These are phyloP conservation scores for Alligator mississippiensis DNA, from an alignment of 2,113 vertebrate genomes.

Conservation along the genomic window DNA sequence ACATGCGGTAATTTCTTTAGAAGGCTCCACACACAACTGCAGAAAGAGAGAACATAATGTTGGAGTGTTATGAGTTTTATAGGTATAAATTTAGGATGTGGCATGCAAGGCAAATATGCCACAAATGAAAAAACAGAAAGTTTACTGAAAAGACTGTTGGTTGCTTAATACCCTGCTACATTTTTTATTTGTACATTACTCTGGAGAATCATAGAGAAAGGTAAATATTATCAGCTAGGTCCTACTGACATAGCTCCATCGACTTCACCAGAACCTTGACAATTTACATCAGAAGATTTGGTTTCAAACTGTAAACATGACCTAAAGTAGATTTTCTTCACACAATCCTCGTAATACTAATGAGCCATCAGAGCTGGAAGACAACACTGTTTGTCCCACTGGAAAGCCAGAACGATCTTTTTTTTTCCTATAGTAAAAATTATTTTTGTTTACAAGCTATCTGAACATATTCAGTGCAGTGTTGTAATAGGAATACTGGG, in stretches of 20 bases:
- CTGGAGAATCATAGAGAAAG: neutral
- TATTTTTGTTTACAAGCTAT: neutral
- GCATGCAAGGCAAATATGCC: neutral
- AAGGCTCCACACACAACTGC: neutral
- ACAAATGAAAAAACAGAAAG: slow-evolving; percentile 5
- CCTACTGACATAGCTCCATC: neutral
- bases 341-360: neutral
- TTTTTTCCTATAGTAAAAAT: neutral
- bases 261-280: neutral
- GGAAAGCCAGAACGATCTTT: neutral
- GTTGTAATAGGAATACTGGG: neutral
- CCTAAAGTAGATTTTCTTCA: neutral
- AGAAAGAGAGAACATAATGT: neutral
- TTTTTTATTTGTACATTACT: neutral
- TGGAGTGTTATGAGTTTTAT: neutral
- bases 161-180: neutral
- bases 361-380: neutral
- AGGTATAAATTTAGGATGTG: neutral
- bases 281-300: neutral
- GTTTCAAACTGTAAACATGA: neutral
- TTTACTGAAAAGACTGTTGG: neutral
- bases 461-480: neutral
- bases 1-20: neutral
- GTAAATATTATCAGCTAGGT: neutral
- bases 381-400: neutral